Evolutionary conservation across 2,888 invertebrate species (phyloP).

Genomic region (Nipponacmea schrenckii): DNA sequence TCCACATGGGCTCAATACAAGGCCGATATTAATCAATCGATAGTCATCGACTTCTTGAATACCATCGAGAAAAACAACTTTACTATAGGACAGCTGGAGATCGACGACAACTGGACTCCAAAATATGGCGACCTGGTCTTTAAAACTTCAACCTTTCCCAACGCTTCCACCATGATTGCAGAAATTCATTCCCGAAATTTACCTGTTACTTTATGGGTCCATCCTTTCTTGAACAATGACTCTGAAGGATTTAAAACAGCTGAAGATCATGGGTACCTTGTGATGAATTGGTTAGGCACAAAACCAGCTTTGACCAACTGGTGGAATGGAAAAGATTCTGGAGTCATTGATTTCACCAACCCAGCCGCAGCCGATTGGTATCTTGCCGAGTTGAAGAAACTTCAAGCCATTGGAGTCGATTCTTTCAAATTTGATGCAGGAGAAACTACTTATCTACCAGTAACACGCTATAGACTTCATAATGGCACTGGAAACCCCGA

Average conservation of each 20-base stretch:
- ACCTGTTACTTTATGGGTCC: constrained; percentile 80
- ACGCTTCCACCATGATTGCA: constrained; percentile 71
- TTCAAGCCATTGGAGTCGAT: constrained; percentile 80
- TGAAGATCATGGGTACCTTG: constrained; percentile 73
- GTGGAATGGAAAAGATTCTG: constrained; percentile 80
- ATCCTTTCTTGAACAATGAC: constrained; percentile 73
- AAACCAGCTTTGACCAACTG: constrained; percentile 73
- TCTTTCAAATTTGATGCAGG: constrained; percentile 90
- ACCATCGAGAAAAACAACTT: constrained; percentile 42
- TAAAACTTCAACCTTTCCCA: constrained; percentile 77
- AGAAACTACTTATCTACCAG: constrained; percentile 53
- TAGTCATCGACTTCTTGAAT: constrained; percentile 40
- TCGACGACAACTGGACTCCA: constrained; percentile 85
- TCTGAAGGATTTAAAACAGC: constrained; percentile 80
- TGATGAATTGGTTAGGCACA: constrained; percentile 34
- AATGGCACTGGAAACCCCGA: constrained; percentile 39
- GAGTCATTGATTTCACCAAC: constrained; percentile 86
- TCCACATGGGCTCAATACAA: constrained; percentile 87
- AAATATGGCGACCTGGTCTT: constrained; percentile 86
- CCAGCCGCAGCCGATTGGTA: constrained; percentile 83
- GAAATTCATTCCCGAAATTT: constrained; percentile 74
- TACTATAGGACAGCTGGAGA: constrained; percentile 72
- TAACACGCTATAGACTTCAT: constrained; percentile 27
- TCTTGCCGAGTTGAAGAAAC: constrained; percentile 75
- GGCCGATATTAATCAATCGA: constrained; percentile 74